Percentiles rank a stretch among this genome's conserved stretches.
Conservation (phyloP, 2,888 invertebrate species). For the Rotaria sp. region DNA sequence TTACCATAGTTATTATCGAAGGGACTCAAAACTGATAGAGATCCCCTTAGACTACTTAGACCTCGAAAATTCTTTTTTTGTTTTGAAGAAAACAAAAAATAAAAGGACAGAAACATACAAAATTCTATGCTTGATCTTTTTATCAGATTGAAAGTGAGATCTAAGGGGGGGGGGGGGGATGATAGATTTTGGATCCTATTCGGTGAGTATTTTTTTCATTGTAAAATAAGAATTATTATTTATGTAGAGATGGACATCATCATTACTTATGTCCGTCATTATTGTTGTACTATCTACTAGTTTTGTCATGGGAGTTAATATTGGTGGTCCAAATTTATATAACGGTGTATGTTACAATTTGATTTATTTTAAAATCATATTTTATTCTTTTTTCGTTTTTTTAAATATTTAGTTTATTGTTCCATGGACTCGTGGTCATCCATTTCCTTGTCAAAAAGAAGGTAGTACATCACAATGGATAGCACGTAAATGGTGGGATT, state of each 20-base stretch:
- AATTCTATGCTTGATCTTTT: too few species aligned
- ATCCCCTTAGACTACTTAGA: too few species aligned
- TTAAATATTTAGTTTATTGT: background rate
- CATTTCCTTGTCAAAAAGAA: constrained; percentile 1
- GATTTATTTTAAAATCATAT: background rate
- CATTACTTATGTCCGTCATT: background rate
- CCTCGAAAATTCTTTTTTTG: too few species aligned
- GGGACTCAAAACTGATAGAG: too few species aligned
- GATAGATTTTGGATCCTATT: too few species aligned
- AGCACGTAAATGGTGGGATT: background rate
- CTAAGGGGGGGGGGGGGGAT: too few species aligned
- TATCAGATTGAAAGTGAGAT: too few species aligned
- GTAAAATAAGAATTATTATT: background rate
- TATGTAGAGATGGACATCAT: background rate
- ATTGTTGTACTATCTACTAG: background rate
- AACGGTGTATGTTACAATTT: background rate
- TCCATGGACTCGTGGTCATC: background rate
- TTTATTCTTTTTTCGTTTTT: too few species aligned
- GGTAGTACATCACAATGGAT: background rate
- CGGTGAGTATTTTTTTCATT: too few species aligned
- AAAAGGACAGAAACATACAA: too few species aligned
- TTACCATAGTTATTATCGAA: too few species aligned
- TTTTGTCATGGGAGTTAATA: background rate
- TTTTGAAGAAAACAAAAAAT: too few species aligned
- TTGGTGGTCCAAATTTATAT: background rate